Percentiles rank a stretch among this genome's conserved stretches.
These are phyloP conservation scores for Lasioglossum zephyrum DNA, from an alignment of 2,888 invertebrate genomes.

Conservation along the genomic window DNA sequence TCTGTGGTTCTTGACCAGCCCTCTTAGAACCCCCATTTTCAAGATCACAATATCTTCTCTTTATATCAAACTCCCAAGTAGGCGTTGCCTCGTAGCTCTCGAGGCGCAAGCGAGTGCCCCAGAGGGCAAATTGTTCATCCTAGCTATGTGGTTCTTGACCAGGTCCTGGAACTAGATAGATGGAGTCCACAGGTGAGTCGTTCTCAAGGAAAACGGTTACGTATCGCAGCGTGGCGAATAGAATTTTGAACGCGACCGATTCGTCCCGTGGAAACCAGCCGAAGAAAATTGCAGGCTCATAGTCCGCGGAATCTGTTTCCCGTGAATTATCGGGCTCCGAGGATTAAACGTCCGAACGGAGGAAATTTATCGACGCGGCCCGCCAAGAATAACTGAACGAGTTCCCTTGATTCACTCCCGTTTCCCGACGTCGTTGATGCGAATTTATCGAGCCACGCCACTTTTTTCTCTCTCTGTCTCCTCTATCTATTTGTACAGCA, in stretches of 20 bases:
- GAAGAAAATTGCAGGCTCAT: constrained; percentile 54
- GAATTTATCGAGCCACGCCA: constrained; percentile 39
- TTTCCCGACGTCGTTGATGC: constrained; percentile 28
- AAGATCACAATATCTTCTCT: background rate
- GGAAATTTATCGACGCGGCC: constrained; percentile 46
- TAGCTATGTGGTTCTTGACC: background rate
- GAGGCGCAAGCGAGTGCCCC: background rate
- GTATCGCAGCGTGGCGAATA: background rate
- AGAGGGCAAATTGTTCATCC: background rate
- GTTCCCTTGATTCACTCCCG: constrained; percentile 43
- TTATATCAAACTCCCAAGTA: too few relatives aligned
- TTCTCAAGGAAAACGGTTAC: background rate
- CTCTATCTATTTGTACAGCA: background rate
- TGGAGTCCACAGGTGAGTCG: background rate
- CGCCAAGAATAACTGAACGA: constrained; percentile 50
- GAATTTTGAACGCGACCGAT: constrained; percentile 32
- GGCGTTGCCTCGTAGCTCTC: background rate
- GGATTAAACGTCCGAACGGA: constrained; percentile 51
- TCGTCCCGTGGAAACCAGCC: constrained; percentile 8
- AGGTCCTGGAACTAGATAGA: background rate
- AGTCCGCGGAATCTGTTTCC: constrained; percentile 37
- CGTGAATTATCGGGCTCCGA: constrained; percentile 52
- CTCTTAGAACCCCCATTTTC: background rate
- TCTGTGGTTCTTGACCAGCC: too few relatives aligned
- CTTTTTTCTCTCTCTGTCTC: background rate